Evolutionary conservation across 37 sponge, comb jelly and placozoan species (phyloP), one percentile per base, ranked within the genome.

Genomic region (Halichondria panicea): DNA sequence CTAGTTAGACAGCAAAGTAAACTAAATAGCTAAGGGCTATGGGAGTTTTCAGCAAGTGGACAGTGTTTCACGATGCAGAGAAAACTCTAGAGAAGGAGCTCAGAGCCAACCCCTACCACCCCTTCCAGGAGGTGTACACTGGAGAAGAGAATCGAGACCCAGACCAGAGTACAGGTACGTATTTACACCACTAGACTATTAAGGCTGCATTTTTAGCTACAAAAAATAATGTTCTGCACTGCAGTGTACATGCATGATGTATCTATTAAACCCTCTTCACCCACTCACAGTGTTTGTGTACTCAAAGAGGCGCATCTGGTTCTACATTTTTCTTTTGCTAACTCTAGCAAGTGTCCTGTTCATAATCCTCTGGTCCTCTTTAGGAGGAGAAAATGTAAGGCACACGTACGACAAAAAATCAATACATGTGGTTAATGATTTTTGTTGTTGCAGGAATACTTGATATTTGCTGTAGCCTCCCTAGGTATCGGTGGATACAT

Each of bases 71-170:
- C 4, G 58, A 37, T 13, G 71, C 78, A 28, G 84, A 84, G 64
- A 65, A 43, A 0, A 22, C 43, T n/a, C 41, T 84, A 25, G 71
- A 84, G 50, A 32, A 37, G 37, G 48, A 34, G 7, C 22, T 84
- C 64, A 53, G 77, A 0, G 69, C 58, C 4, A 84, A 84, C 36
- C 84, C 84, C n/a, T 25, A 34, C 30, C 37, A 84, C 44, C 84
- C 84, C n/a, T 84, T 84, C 43, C 41, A 36, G 28, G 42, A 22
- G 55, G 21, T 41, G 11, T 33, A 35, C 41, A 56, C 38, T 50
- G 66, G 35, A 8, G 39, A 4, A n/a, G 25, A 41, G 8, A 18
- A 19, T 43, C n/a, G 31, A 7, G 65, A 36, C 7, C 35, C 65
- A 36, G 9, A 33, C 9, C 9, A 64, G 8, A 19, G 19, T 5